These are phyloP conservation scores for Tribolium freemani DNA, from an alignment of 2,888 invertebrate species.

Conservation along the genomic window DNA sequence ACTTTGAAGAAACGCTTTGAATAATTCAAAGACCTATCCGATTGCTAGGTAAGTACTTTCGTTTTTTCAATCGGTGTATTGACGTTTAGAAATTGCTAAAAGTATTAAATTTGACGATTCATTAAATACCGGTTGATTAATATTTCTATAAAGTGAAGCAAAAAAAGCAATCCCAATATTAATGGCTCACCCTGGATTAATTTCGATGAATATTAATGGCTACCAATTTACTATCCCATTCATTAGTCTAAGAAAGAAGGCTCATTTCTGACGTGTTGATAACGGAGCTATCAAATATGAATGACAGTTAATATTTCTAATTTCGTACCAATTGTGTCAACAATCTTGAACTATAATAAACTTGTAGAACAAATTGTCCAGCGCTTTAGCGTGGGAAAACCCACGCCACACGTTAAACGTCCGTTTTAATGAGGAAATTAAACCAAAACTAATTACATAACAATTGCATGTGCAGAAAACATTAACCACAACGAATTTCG, in stretches of 20 bases:
- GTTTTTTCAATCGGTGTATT: too few relatives aligned
- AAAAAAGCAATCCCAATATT: too few relatives aligned
- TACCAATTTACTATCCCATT: not conserved
- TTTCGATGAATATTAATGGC: not conserved
- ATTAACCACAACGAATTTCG: conserved; percentile 3
- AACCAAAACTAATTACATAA: conserved; percentile 28
- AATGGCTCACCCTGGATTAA: not conserved
- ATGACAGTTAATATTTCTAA: not conserved
- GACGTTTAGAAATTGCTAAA: too few relatives aligned
- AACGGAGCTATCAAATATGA: not conserved
- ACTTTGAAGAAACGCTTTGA: too few relatives aligned
- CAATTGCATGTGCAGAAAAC: not conserved
- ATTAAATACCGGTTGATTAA: too few relatives aligned
- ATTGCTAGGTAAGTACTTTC: too few relatives aligned
- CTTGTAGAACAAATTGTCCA: conserved; percentile 26
- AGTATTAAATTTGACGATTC: too few relatives aligned
- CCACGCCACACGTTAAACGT: conserved; percentile 3
- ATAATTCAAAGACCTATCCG: too few relatives aligned
- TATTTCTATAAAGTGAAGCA: too few relatives aligned
- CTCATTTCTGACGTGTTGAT: too few relatives aligned
- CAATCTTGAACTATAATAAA: conserved; percentile 3
- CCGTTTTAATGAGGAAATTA: conserved; percentile 32
- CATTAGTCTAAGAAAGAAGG: not conserved
- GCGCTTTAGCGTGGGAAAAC: conserved; percentile 13
- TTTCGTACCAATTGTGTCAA: not conserved